Base-by-base conservation (phyloP, 2,113 vertebrate species). In the Phalacrocorax aristotelis region DNA sequence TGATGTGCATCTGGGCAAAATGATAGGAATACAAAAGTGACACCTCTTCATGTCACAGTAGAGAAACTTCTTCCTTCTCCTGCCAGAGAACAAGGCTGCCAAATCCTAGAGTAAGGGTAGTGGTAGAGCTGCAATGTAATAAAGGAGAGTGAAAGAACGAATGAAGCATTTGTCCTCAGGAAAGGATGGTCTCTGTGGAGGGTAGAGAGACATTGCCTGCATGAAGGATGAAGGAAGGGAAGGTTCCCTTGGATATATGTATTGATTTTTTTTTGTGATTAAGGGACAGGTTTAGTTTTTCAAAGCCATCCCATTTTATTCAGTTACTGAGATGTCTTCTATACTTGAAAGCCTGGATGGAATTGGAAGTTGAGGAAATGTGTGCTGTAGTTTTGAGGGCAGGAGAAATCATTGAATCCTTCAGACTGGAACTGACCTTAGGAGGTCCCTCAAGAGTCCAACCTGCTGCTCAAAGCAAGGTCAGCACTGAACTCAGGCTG, bases 1-100 rank as follows among this genome's bases (percentile, higher is more conserved):
- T 69, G 89, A 95, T 81, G 61, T 83, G 75, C 57, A 90, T 94
- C 93, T 97, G 91, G 92, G 77, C 83, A 84, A 83, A 95, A 83
- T 0, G 17, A 69, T 76, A 81, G 74, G 44, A 94, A 87, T 84
- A 58, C 36, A 80, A 36, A 90, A 95, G 48, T 95, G 89, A 82
- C 81, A 93, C 86, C 74, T 93, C 66, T 91, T 92, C 77, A 27
- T 92, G 89, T 89, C 76, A 58, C 17, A 89, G 71, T 83, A 97
- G 70, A 86, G 77, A 96, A 90, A 86, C 71, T 84, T 90, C 34
- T 90, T 88, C 72, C 64, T 80, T 94, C 66, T 92, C 87, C 92
- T 57, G 55, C 38, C 86, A 65, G 69, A 70, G 44, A 88, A 65
- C 30, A 36, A 84, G 60, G 54, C 91, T 95, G 83, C 75, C 75